phyloP scores from a whole-genome alignment of 2,888 invertebrate genomes.

The Acleris emargana region DNA sequence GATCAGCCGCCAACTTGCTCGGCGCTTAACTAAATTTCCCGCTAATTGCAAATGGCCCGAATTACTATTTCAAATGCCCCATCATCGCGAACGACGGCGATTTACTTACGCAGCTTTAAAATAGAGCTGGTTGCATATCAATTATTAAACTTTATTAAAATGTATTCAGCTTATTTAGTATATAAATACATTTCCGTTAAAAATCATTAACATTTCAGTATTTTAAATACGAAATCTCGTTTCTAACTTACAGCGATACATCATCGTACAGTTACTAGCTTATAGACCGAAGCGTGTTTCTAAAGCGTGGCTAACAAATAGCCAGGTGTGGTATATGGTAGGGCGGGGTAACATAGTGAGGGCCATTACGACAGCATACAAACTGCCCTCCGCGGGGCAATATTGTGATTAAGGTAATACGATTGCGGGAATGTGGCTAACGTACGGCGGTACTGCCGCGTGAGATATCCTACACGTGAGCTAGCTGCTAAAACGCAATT shows the following conservation, averaged over 20 bases:
- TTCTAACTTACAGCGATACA: not conserved
- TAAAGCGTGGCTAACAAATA: conserved; percentile 27
- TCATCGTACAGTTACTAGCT: not conserved
- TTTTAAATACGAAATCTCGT: not conserved
- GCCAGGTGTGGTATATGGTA: conserved; percentile 35
- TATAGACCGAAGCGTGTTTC: conserved; percentile 15
- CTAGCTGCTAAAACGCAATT: conserved; percentile 5
- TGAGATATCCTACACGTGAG: conserved; percentile 51
- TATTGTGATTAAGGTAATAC: conserved; percentile 72
- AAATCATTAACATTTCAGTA: too few species aligned
- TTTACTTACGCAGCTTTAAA: conserved; percentile 22
- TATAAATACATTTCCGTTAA: too few species aligned
- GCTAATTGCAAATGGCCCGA: conserved; percentile 67
- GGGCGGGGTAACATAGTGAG: conserved; percentile 33
- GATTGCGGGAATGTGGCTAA: conserved; percentile 48
- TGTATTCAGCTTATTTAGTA: not conserved
- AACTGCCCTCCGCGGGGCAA: conserved; percentile 63
- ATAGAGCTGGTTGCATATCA: not conserved
- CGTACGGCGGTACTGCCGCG: conserved; percentile 34
- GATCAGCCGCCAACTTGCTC: conserved; percentile 80
- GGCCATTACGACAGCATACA: conserved; percentile 47
- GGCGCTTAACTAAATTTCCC: conserved; percentile 71
- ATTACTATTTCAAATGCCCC: conserved; percentile 57
- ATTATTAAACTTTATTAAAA: not conserved
- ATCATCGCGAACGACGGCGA: conserved; percentile 44